phyloP scores from a whole-genome alignment of 2,113 vertebrate genomes.

The Podarcis cretensis region DNA sequence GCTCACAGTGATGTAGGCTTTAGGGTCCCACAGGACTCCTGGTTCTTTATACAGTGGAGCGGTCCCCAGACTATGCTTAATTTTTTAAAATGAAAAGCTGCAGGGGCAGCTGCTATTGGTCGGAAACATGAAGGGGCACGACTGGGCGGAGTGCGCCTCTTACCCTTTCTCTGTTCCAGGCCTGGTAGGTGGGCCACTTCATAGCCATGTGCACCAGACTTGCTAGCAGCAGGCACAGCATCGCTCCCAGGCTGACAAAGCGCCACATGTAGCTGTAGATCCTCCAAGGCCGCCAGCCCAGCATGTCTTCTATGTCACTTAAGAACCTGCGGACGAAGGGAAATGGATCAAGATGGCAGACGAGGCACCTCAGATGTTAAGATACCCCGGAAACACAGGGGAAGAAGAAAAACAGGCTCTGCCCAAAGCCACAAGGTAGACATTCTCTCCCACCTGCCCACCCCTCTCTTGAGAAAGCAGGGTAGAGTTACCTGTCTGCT shows the following conservation, averaged over 20 bases:
- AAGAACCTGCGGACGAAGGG: constrained; percentile 74
- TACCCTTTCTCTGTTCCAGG: constrained; percentile 76
- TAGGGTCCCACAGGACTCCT: not conserved
- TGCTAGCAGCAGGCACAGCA: constrained; percentile 79
- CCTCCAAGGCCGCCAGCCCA: constrained; percentile 74
- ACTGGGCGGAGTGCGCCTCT: not conserved
- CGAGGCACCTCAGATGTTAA: not conserved
- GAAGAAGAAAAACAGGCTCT: not conserved
- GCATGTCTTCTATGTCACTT: constrained; percentile 77
- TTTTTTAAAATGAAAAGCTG: not conserved
- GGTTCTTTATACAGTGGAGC: not conserved
- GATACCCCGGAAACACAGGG: not conserved
- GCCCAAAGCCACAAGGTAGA: not conserved
- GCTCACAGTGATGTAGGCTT: not conserved
- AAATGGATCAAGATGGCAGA: not conserved
- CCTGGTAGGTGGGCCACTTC: constrained; percentile 70
- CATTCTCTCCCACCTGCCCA: too few species aligned
- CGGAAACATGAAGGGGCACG: not conserved
- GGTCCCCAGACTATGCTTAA: not conserved
- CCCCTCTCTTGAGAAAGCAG: not conserved
- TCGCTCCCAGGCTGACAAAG: constrained; percentile 77
- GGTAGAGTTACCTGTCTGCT: constrained; percentile 77
- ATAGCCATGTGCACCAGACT: constrained; percentile 71
- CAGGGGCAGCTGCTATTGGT: not conserved
- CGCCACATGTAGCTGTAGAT: constrained; percentile 83